Evolutionary conservation across 2,113 vertebrate genomes (phyloP).

Genomic region (Mohoua ochrocephala): DNA sequence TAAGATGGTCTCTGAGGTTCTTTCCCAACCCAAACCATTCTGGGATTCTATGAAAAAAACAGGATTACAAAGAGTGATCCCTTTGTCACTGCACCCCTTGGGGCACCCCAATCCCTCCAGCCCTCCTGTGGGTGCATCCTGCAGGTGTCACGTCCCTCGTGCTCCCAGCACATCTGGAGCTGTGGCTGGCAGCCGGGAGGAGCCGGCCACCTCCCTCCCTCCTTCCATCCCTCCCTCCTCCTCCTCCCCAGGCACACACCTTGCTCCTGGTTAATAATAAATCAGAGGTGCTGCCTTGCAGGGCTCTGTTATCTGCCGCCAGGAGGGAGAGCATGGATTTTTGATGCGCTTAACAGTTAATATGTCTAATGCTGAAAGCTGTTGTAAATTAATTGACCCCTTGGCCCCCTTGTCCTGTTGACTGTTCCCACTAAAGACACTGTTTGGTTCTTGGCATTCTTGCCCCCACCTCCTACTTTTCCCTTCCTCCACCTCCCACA

Average conservation of each 20-base stretch:
- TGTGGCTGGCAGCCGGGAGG: background rate
- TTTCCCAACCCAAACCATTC: background rate
- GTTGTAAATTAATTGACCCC: conserved; percentile 40
- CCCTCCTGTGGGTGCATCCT: accelerated
- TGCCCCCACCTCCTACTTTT: background rate
- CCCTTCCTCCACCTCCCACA: background rate
- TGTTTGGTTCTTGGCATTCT: background rate
- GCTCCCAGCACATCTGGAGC: background rate
- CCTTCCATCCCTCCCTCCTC: background rate
- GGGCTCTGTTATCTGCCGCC: background rate
- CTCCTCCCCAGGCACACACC: background rate
- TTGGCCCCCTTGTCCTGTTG: background rate
- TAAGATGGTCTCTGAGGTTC: background rate
- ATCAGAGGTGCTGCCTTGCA: background rate
- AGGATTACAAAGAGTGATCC: too few species aligned
- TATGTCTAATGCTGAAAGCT: background rate
- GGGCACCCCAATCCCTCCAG: background rate
- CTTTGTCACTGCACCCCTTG: background rate
- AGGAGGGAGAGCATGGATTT: background rate
- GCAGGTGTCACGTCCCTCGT: accelerated
- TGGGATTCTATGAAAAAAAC: too few species aligned
- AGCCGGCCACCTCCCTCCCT: background rate
- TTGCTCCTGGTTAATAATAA: background rate
- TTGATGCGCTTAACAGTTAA: background rate
- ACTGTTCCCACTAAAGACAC: background rate